Conservation (phyloP, 2,888 invertebrate species). For the Yponomeuta cagnagella region DNA sequence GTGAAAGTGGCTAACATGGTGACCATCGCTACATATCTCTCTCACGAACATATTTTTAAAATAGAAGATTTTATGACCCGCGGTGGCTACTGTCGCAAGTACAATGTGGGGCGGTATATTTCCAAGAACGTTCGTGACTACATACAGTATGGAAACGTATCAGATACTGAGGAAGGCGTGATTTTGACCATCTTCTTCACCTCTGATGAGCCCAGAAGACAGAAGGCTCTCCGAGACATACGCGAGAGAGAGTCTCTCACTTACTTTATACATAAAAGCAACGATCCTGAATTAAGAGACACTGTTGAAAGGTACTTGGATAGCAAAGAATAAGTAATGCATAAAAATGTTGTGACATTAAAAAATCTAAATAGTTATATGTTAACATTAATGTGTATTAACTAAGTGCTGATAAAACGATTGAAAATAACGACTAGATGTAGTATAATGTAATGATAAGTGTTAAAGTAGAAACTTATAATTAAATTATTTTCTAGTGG, state of each 20-base stretch:
- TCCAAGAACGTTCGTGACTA: conserved; percentile 36
- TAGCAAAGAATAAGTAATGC: not conserved
- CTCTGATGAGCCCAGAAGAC: not conserved
- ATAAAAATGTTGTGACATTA: no score
- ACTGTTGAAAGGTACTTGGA: not conserved
- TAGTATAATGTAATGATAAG: no score
- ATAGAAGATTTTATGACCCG: conserved; percentile 28
- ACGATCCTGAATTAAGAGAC: not conserved
- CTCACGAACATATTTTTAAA: conserved; percentile 22
- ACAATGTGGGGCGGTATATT: conserved; percentile 33
- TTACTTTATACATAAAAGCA: not conserved
- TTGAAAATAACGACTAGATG: no score
- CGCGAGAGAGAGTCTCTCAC: not conserved
- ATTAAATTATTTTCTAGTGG: no score
- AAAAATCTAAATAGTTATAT: no score
- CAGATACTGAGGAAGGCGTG: conserved; percentile 33
- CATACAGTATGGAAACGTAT: conserved; percentile 27
- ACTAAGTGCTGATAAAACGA: no score
- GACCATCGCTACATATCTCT: conserved; percentile 24
- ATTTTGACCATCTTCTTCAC: conserved; percentile 27
- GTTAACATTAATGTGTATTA: no score
- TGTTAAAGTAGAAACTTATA: no score
- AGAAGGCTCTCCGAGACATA: not conserved
- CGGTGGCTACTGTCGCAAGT: conserved; percentile 26
- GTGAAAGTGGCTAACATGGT: conserved; percentile 26